phyloP scores from a whole-genome alignment of 2,113 vertebrate species.

The Mus spicilegus region DNA sequence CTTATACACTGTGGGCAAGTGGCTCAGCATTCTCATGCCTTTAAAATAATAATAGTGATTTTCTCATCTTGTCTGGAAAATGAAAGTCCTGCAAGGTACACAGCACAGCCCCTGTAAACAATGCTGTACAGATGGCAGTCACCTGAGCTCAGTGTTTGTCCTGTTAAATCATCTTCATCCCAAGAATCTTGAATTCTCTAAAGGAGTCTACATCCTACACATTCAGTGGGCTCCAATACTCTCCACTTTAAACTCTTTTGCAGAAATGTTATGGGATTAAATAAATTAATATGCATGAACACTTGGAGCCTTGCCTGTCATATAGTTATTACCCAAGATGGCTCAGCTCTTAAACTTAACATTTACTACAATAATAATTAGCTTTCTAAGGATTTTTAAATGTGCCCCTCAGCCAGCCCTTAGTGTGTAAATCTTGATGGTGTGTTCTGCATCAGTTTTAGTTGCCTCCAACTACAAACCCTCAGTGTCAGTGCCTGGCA shows the following conservation, averaged over 20 bases:
- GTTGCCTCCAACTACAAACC: neutral
- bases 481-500: neutral
- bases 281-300: slow-evolving; percentile 68
- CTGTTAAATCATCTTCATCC: neutral
- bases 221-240: slow-evolving; percentile 20
- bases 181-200: slow-evolving; percentile 3
- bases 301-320: slow-evolving; percentile 57
- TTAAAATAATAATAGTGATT: neutral
- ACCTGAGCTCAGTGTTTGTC: neutral
- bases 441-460: neutral
- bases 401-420: neutral
- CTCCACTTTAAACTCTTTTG: slow-evolving; percentile 41
- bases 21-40: neutral
- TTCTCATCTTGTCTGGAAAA: neutral
- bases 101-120: neutral
- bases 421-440: neutral
- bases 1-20: neutral
- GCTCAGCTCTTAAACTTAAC: slow-evolving; percentile 62
- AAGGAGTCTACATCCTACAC: slow-evolving; percentile 19
- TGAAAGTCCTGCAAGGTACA: too few species aligned
- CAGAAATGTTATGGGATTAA: slow-evolving; percentile 62
- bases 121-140: neutral
- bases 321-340: slow-evolving; percentile 59
- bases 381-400: slow-evolving; percentile 58
- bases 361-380: slow-evolving; percentile 65